Percentiles rank a stretch among this genome's conserved stretches.
These are phyloP conservation scores for Drosophila ananassae DNA, from an alignment of 1,140 invertebrate genomes.

Conservation along the genomic window DNA sequence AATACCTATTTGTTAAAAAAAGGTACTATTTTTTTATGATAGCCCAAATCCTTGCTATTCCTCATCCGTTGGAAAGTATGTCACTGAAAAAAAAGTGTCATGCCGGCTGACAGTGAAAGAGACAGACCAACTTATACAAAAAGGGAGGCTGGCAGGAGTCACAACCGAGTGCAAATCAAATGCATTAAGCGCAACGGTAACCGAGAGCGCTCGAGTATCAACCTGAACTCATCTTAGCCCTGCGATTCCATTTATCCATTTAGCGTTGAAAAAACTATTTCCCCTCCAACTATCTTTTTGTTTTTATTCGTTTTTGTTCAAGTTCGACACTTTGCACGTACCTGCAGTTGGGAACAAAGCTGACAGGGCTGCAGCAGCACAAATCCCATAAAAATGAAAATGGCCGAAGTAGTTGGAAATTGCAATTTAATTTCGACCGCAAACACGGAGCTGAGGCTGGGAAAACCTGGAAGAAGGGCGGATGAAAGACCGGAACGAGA, in stretches of 20 bases:
- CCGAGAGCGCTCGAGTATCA: constrained; percentile 59
- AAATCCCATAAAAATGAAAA: constrained; percentile 78
- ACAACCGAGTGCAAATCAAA: constrained; percentile 69
- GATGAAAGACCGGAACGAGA: neutral
- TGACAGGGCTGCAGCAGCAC: constrained; percentile 35
- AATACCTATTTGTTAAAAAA: neutral
- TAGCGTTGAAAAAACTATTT: constrained; percentile 47
- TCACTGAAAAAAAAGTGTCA: constrained; percentile 17
- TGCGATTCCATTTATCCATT: constrained; percentile 64
- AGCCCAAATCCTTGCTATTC: neutral
- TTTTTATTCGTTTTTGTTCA: constrained; percentile 9
- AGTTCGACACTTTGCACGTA: constrained; percentile 74
- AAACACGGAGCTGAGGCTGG: constrained; percentile 50
- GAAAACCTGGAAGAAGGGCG: constrained; percentile 16
- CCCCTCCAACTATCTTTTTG: neutral
- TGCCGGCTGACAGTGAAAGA: neutral
- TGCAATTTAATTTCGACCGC: constrained; percentile 80
- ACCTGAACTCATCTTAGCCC: constrained; percentile 30
- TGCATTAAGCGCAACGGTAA: constrained; percentile 78
- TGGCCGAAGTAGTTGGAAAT: constrained; percentile 73
- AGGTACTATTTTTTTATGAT: neutral
- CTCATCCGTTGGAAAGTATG: constrained; percentile 5
- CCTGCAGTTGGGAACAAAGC: constrained; percentile 48
- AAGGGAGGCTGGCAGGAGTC: constrained; percentile 20
- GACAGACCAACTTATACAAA: neutral